These are phyloP conservation scores for Poeciliopsis turrubarensis DNA, from an alignment of 2,113 vertebrate species.

Conservation along the genomic window DNA sequence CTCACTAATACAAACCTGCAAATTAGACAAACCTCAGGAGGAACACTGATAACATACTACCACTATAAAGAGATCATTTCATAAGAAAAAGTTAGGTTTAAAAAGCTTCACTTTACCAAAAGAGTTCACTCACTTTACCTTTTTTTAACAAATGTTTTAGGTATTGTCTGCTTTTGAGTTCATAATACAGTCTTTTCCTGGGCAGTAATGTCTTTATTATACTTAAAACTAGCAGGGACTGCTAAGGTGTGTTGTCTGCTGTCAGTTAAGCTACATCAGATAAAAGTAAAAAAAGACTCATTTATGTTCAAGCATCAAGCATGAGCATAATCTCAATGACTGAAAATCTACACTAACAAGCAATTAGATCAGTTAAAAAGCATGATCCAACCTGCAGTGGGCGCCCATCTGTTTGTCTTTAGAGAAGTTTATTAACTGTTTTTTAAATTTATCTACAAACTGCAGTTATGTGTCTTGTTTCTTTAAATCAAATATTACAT, in stretches of 20 bases:
- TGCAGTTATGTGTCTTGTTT: not conserved
- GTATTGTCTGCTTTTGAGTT: no score
- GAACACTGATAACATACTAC: not conserved
- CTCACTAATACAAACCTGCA: conserved; percentile 1
- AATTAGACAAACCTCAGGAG: conserved; percentile 1
- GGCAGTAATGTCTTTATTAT: no score
- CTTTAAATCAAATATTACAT: no score
- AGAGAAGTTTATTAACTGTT: not conserved
- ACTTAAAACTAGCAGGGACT: no score
- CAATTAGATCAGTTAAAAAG: not conserved
- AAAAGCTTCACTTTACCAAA: no score
- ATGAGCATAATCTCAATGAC: not conserved
- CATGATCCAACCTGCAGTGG: not conserved
- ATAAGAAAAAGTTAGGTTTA: not conserved
- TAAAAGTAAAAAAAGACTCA: not conserved
- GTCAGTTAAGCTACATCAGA: no score
- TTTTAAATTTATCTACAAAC: not conserved
- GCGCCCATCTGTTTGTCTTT: not conserved
- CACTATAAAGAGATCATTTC: not conserved
- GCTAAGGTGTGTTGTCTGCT: no score
- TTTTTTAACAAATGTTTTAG: not conserved
- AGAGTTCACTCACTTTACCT: not conserved
- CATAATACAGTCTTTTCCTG: no score
- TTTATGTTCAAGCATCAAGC: not conserved
- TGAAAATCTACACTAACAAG: not conserved